A percentile compares a stretch with the other conserved stretches of the same genome.
Evolutionary conservation across 1,140 invertebrate genomes (phyloP).

Genomic region (Trissolcus basalis): DNA sequence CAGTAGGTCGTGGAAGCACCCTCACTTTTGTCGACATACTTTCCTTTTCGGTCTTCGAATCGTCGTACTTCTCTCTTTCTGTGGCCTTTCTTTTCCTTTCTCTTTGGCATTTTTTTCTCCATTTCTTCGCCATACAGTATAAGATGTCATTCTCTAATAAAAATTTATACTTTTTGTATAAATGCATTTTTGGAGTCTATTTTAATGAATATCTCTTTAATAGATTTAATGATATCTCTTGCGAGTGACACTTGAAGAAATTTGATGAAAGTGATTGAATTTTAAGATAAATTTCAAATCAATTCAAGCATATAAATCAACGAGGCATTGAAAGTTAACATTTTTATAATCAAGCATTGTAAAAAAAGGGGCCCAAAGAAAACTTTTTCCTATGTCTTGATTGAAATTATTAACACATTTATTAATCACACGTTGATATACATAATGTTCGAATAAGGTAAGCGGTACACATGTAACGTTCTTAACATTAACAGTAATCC

Average conservation of each 20-base stretch:
- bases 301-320: slow-evolving; percentile 25
- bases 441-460: slow-evolving; percentile 20
- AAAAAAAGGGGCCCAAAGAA: neutral
- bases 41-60: slow-evolving; percentile 64
- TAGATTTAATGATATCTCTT: slow-evolving; percentile 20
- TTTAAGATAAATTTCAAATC: slow-evolving; percentile 24
- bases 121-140: slow-evolving; percentile 36
- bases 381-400: neutral
- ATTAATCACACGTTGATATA: slow-evolving; percentile 46
- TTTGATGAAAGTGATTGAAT: slow-evolving; percentile 34
- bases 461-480: slow-evolving; percentile 19
- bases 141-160: slow-evolving; percentile 25
- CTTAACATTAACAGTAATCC: slow-evolving; percentile 12
- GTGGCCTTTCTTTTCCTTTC: slow-evolving; percentile 59
- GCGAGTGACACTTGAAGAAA: slow-evolving; percentile 19
- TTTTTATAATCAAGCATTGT: neutral
- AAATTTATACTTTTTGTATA: slow-evolving; percentile 44
- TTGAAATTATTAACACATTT: slow-evolving; percentile 33
- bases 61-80: slow-evolving; percentile 46
- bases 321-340: slow-evolving; percentile 13
- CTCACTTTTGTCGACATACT: slow-evolving; percentile 69
- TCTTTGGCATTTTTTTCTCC: slow-evolving; percentile 56
- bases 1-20: slow-evolving; percentile 68
- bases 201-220: neutral
- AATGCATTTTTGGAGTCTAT: slow-evolving; percentile 10